Base-by-base conservation (phyloP, 2,113 vertebrate genomes). In the Coptodon rendalli region DNA sequence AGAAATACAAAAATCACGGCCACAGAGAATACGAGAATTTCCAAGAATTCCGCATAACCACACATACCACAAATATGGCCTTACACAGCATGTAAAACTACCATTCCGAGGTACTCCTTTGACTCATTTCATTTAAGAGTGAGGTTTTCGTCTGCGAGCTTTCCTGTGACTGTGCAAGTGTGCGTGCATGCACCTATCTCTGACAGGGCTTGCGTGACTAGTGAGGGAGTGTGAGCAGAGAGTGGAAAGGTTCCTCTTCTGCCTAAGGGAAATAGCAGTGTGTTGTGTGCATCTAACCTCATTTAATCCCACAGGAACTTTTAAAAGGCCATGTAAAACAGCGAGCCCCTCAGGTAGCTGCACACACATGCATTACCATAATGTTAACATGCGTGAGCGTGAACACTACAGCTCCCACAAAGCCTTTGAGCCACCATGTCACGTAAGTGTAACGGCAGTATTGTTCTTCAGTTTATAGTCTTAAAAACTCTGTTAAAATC, bases 181-280 rank as follows among this genome's bases (percentile, higher is more conserved):
- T 89, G 90, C 45, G 81, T 82, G 82, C 66, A 81, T 76, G 43
- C 82, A 86, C 81, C 54, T 83, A 61, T 57, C 43, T 91, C 83
- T 94, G 92, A 94, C 81, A 88, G 80, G 91, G 92, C 92, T 94
- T 95, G 95, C 93, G 93, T 95, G 94, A 96, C 94, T 95, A 93
- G 94, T 82, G 86, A 78, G 61, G 83, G 91, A 92, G 95, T 91
- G 93, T 79, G 89, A 95, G 91, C 89, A 88, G 89, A 93, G 87
- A 93, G 91, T 95, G 93, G 94, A 95, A 96, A 95, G 93, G 95
- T 96, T 96, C 91, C 92, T 94, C 91, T 95, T 87, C 88, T 50
- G 95, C 96, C 96, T 91, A 16, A 92, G 96, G 95, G 95, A 88
- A 95, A 94, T 96, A 93, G 93, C 93, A 95, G 92, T 68, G 93